phyloP scores from a whole-genome alignment of 1,140 invertebrate genomes.

The Macrocentrus cingulum region DNA sequence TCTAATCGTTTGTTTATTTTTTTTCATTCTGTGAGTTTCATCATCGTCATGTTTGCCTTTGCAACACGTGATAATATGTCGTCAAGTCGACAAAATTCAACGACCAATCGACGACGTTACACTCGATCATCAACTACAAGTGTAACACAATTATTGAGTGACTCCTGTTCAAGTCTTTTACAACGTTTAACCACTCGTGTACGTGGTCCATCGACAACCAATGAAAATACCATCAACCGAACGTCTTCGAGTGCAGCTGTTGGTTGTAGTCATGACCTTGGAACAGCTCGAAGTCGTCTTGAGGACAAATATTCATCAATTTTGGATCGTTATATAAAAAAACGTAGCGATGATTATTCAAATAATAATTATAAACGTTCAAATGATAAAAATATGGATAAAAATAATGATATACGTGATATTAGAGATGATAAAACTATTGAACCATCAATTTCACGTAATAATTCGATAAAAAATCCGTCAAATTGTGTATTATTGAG shows the following conservation, averaged over 20 bases:
- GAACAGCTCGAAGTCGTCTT: slow-evolving; percentile 64
- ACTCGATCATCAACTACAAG: slow-evolving; percentile 56
- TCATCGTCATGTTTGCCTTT: slow-evolving; percentile 45
- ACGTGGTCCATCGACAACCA: slow-evolving; percentile 65
- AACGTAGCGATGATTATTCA: slow-evolving; percentile 47
- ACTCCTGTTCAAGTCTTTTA: slow-evolving; percentile 80
- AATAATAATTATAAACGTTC: slow-evolving; percentile 56
- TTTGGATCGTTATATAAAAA: slow-evolving; percentile 68
- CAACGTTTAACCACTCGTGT: slow-evolving; percentile 72
- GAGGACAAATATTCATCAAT: slow-evolving; percentile 76
- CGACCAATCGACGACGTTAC: slow-evolving; percentile 25
- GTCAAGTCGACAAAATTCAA: slow-evolving; percentile 42
- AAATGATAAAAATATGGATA: slow-evolving; percentile 32
- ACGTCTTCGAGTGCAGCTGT: no score
- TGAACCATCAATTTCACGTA: slow-evolving; percentile 59
- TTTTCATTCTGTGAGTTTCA: background rate
- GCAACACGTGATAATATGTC: slow-evolving; percentile 48
- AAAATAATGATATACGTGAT: slow-evolving; percentile 38
- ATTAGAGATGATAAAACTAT: slow-evolving; percentile 64
- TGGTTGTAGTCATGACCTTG: slow-evolving; percentile 42
- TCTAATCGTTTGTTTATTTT: background rate
- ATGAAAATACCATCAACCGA: slow-evolving; percentile 36
- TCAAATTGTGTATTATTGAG: slow-evolving; percentile 60
- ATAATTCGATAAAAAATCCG: slow-evolving; percentile 54
- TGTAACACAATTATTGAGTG: slow-evolving; percentile 79